These are phyloP conservation scores for Coluber constrictor DNA, from an alignment of 2,797 vertebrate genomes.

Conservation along the genomic window DNA sequence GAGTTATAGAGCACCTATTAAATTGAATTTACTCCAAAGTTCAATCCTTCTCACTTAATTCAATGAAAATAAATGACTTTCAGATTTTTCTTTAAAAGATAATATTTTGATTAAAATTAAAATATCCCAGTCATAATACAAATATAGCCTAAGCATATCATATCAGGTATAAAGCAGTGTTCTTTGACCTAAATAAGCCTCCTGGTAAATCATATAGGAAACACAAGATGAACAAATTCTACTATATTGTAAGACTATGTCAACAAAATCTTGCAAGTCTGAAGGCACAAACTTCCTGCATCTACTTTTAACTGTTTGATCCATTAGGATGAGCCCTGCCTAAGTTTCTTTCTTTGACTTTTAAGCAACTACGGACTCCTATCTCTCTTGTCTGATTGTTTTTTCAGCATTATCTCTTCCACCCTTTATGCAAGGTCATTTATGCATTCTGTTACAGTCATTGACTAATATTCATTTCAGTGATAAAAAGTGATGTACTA, in stretches of 20 bases:
- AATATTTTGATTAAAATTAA: background rate
- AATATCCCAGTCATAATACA: background rate
- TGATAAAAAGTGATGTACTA: background rate
- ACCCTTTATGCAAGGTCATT: background rate
- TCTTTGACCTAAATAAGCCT: background rate
- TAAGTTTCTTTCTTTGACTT: background rate
- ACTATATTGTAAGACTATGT: background rate
- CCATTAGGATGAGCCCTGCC: background rate
- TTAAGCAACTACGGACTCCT: background rate
- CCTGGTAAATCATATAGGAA: background rate
- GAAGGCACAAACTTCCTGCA: background rate
- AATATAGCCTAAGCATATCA: background rate
- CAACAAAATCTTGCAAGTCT: background rate
- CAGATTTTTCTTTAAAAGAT: background rate
- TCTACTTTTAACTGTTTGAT: background rate
- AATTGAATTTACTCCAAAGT: background rate
- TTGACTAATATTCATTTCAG: background rate
- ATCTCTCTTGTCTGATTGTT: background rate
- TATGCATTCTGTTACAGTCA: background rate
- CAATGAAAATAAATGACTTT: background rate
- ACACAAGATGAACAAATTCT: background rate
- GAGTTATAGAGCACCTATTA: conserved; percentile 11
- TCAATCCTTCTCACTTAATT: background rate
- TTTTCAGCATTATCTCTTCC: background rate
- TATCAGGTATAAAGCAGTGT: background rate